phyloP scores from a whole-genome alignment of 2,113 vertebrate genomes.

The Coregonus clupeaformis region DNA sequence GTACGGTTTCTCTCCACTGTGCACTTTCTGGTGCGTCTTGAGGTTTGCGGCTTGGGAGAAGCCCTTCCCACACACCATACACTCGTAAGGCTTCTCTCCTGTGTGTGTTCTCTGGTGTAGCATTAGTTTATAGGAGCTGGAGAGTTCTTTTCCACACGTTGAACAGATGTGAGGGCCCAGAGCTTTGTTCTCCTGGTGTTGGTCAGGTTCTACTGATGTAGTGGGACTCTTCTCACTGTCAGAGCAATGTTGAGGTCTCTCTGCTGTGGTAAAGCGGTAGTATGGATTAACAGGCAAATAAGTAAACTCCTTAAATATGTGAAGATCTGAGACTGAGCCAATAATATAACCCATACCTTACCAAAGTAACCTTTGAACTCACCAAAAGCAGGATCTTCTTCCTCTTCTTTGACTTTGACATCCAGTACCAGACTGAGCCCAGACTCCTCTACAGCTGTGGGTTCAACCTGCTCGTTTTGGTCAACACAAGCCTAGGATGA shows the following conservation, averaged over 20 bases:
- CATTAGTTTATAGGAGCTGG: constrained; percentile 13
- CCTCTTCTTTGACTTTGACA: neutral
- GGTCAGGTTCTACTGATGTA: neutral
- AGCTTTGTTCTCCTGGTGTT: constrained; percentile 7
- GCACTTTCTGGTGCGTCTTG: constrained; percentile 18
- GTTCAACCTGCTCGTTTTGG: neutral
- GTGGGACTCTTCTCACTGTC: neutral
- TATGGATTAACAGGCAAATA: too few species aligned
- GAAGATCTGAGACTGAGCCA: too few species aligned
- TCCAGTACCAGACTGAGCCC: neutral
- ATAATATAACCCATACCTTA: neutral
- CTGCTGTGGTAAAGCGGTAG: neutral
- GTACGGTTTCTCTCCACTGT: constrained; percentile 14
- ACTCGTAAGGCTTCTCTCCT: constrained; percentile 14
- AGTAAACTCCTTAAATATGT: neutral
- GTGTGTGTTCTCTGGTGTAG: constrained; percentile 20
- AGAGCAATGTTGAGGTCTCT: neutral
- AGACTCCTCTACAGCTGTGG: neutral
- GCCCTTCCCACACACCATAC: constrained; percentile 24
- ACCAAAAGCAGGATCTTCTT: constrained; percentile 5
- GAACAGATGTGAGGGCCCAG: constrained; percentile 23
- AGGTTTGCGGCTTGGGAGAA: constrained; percentile 20
- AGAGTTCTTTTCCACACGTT: constrained; percentile 20
- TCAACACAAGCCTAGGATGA: neutral
- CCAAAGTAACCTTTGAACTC: neutral